These are phyloP conservation scores for Myxocyprinus asiaticus DNA, from an alignment of 2,113 vertebrate species.

Conservation along the genomic window DNA sequence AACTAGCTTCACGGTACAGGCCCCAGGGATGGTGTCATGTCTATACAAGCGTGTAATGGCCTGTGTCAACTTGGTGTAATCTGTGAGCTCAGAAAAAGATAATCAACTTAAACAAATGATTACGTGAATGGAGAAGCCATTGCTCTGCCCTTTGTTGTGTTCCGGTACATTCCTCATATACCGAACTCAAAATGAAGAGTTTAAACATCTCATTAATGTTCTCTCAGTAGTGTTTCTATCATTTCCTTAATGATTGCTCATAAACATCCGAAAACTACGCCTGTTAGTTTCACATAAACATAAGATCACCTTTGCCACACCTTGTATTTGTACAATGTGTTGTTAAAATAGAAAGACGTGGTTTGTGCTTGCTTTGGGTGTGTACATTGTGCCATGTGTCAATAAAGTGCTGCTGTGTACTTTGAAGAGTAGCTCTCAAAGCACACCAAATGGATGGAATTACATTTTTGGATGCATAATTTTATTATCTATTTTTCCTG, in stretches of 20 bases:
- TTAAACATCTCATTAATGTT: neutral
- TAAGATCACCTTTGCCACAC: neutral
- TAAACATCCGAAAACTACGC: neutral
- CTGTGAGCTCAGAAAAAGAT: too few relatives aligned
- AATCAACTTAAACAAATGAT: too few relatives aligned
- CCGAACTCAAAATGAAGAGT: neutral
- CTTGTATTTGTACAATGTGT: neutral
- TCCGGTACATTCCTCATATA: too few relatives aligned
- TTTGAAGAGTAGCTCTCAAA: neutral
- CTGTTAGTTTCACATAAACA: neutral
- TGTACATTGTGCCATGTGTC: neutral
- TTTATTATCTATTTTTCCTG: neutral
- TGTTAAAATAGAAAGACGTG: neutral
- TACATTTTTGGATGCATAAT: neutral
- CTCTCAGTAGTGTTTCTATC: neutral
- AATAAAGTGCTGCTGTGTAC: neutral
- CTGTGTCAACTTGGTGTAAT: too few relatives aligned
- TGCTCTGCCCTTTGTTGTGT: too few relatives aligned
- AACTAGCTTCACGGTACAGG: too few relatives aligned
- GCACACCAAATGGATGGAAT: neutral
- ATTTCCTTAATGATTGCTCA: neutral
- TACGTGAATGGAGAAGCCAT: too few relatives aligned
- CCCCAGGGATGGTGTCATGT: too few relatives aligned
- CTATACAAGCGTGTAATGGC: too few relatives aligned
- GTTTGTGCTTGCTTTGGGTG: constrained; percentile 12